These are phyloP conservation scores for Urocyon cinereoargenteus DNA, from an alignment of 2,797 vertebrate species.

Conservation along the genomic window DNA sequence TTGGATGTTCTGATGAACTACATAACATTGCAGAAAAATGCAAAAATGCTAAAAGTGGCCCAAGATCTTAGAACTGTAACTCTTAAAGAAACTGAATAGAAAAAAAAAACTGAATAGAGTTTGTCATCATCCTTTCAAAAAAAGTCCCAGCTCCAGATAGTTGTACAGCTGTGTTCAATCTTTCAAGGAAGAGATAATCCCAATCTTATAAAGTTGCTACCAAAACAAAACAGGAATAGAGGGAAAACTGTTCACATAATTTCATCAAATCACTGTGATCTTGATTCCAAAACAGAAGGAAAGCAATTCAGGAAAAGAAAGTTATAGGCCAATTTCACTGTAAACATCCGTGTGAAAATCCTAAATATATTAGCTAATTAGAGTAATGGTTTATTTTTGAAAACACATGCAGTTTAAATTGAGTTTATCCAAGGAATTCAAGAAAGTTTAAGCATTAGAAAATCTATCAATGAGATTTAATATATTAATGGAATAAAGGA, in stretches of 20 bases:
- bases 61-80: background rate
- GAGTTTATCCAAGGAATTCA: background rate
- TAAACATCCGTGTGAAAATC: constrained; percentile 1
- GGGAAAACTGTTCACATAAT: background rate
- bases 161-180: background rate
- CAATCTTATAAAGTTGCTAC: background rate
- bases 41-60: background rate
- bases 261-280: background rate
- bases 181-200: background rate
- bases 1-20: background rate
- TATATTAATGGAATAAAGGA: constrained; percentile 2
- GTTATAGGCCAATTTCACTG: background rate
- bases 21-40: background rate
- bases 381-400: background rate
- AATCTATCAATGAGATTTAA: background rate
- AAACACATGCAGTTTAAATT: background rate
- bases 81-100: background rate
- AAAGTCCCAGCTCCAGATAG: background rate
- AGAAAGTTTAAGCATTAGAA: constrained; percentile 6
- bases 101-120: background rate
- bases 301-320: background rate
- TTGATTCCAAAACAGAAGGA: background rate
- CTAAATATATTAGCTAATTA: background rate
- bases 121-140: background rate
- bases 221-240: background rate